phyloP scores from a whole-genome alignment of 2,888 invertebrate genomes.

The Chymomyza caudatula region DNA sequence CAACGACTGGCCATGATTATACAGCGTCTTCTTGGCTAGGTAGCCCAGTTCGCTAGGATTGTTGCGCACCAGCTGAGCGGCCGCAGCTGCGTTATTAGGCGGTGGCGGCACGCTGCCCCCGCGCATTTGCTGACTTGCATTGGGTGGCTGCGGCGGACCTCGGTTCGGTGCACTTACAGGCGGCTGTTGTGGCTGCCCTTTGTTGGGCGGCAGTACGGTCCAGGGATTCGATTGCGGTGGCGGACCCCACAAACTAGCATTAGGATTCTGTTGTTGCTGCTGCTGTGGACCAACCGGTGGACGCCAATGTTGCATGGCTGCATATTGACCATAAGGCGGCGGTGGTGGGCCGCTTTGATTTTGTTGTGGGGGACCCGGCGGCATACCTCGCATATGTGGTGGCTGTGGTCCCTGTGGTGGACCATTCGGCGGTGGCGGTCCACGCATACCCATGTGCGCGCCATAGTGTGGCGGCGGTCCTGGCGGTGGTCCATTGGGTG shows the following conservation, averaged over 20 bases:
- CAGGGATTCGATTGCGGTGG: slow-evolving; percentile 78
- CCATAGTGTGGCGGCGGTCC: slow-evolving; percentile 47
- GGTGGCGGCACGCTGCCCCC: slow-evolving; percentile 72
- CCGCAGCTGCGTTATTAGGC: slow-evolving; percentile 54
- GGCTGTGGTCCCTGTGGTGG: slow-evolving; percentile 65
- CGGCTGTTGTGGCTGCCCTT: slow-evolving; percentile 58
- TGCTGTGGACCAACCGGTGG: slow-evolving; percentile 61
- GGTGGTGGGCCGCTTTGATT: slow-evolving; percentile 50
- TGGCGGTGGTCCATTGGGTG: slow-evolving; percentile 39
- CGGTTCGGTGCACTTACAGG: slow-evolving; percentile 54
- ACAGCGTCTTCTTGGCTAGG: slow-evolving; percentile 69
- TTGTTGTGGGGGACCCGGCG: slow-evolving; percentile 42
- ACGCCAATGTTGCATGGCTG: slow-evolving; percentile 75
- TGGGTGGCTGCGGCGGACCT: slow-evolving; percentile 52
- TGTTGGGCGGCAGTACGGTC: slow-evolving; percentile 75
- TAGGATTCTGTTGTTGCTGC: slow-evolving; percentile 75
- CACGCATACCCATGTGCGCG: slow-evolving; percentile 66
- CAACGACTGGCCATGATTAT: slow-evolving; percentile 62
- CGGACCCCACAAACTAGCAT: slow-evolving; percentile 77
- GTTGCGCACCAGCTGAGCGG: slow-evolving; percentile 61
- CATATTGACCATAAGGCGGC: slow-evolving; percentile 73
- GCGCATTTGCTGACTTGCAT: slow-evolving; percentile 52
- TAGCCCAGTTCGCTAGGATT: slow-evolving; percentile 74
- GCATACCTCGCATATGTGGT: slow-evolving; percentile 69
- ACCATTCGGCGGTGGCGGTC: slow-evolving; percentile 53